Evolutionary conservation across 2,888 invertebrate species (phyloP).

Genomic region (Corythucha ciliata): DNA sequence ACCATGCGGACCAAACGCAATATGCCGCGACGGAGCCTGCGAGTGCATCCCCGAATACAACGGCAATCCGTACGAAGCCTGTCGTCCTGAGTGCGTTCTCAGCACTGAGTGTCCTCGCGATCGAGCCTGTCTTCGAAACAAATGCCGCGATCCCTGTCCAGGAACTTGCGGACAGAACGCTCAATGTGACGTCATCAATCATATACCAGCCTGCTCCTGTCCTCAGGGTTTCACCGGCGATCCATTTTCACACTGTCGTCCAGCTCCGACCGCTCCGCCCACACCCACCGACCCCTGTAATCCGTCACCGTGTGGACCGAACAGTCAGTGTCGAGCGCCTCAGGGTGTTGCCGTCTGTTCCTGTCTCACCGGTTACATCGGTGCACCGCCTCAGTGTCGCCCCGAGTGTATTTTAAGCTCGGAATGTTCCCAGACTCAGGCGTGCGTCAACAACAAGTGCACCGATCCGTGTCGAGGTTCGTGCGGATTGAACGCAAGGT

Average conservation of each 20-base stretch:
- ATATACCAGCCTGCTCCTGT: constrained; percentile 52
- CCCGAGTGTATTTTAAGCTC: constrained; percentile 70
- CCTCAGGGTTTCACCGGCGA: constrained; percentile 48
- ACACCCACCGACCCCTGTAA: constrained; percentile 53
- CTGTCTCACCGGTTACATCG: constrained; percentile 62
- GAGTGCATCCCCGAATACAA: constrained; percentile 69
- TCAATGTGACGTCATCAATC: constrained; percentile 53
- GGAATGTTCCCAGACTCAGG: constrained; percentile 52
- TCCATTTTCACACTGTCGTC: constrained; percentile 47
- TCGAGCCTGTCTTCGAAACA: constrained; percentile 61
- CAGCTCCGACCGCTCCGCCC: constrained; percentile 44
- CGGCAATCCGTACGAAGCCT: constrained; percentile 72
- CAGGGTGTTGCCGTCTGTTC: constrained; percentile 67
- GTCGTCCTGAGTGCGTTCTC: constrained; percentile 76
- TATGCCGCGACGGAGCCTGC: constrained; percentile 69
- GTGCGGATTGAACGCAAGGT: constrained; percentile 70
- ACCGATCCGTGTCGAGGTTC: constrained; percentile 64
- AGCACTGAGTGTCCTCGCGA: constrained; percentile 73
- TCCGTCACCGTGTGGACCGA: constrained; percentile 70
- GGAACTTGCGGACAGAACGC: constrained; percentile 66
- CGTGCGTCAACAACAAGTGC: constrained; percentile 63
- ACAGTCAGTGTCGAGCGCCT: constrained; percentile 64
- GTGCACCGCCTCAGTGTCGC: constrained; percentile 67
- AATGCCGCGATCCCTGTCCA: constrained; percentile 70
- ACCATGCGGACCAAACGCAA: constrained; percentile 77